phyloP scores from a whole-genome alignment of 1,140 invertebrate species.

The Drosophila nebulosa region DNA sequence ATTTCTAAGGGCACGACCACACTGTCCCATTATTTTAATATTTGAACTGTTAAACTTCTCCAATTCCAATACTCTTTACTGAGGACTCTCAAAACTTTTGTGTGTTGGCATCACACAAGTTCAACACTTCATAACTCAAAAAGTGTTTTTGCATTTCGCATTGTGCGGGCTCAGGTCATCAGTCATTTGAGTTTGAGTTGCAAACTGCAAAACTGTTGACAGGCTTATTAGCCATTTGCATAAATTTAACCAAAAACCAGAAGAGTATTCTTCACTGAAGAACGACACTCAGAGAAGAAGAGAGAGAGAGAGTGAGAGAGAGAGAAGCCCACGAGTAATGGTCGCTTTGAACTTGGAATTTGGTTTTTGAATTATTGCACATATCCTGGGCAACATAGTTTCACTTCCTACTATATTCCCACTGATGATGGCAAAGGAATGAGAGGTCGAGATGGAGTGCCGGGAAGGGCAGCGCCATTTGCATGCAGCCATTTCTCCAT shows the following conservation, averaged over 20 bases:
- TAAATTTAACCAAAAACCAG: slow-evolving; percentile 55
- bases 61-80: background rate
- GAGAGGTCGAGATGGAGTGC: background rate
- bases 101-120: slow-evolving; percentile 18
- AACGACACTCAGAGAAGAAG: background rate
- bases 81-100: slow-evolving; percentile 32
- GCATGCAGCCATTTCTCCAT: slow-evolving; percentile 49
- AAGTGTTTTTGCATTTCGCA: slow-evolving; percentile 30
- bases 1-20: too few relatives aligned
- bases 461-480: slow-evolving; percentile 12
- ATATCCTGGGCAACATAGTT: slow-evolving; percentile 77
- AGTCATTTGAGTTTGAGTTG: slow-evolving; percentile 46
- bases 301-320: slow-evolving; percentile 17
- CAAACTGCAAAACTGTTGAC: slow-evolving; percentile 75
- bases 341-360: slow-evolving; percentile 80
- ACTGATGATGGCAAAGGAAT: slow-evolving; percentile 48
- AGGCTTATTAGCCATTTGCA: slow-evolving; percentile 79
- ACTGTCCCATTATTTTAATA: background rate
- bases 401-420: slow-evolving; percentile 55
- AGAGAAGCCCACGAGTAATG: slow-evolving; percentile 64
- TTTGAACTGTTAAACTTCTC: background rate
- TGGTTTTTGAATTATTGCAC: slow-evolving; percentile 77
- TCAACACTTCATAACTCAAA: slow-evolving; percentile 76
- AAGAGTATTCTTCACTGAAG: background rate
- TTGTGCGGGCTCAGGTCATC: slow-evolving; percentile 44